Base-by-base conservation (phyloP, 2,888 invertebrate species). In the Cerceris ruficornis region DNA sequence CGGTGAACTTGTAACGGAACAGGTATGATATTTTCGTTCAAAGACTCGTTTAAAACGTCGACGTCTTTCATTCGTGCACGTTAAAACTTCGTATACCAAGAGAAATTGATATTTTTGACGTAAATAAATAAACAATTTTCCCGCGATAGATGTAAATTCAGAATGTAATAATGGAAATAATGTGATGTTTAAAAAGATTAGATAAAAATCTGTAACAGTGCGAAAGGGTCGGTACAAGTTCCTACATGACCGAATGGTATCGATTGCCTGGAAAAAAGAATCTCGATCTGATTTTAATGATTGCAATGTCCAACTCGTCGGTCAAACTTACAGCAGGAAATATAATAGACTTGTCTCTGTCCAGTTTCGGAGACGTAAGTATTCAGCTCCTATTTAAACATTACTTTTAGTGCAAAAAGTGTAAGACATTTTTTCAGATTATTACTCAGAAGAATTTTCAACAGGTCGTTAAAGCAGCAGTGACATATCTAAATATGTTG, bases 281-380 rank as follows among this genome's bases (percentile, higher is more conserved):
- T n/a, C 75, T 80, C 4, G 64, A 70, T 6, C 71, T 90, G 15
- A 81, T 89, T 49, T 55, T 90, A 49, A 76, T 90, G 50, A 83
- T 90, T 5, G 64, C 83, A 0, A 86, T 88, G 71, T 79, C 89
- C 2, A 90, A 87, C 72, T 81, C 79, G 9, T 86, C 89, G 2
- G 77, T 77, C 0, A 86, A 84, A 67, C 84, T 90, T 17, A 90
- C 89, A 0, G 90, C 90, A 8, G 90, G 89, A 52, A 90, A 88
- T 76, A 77, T 90, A 65, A 75, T 88, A 5, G 83, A 87, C 17
- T 57, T 90, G 7, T 89, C 90, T 1, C 55, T 90, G 7, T 73
- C 55, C 41, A 87, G 83, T 55, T 90, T 90, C 70, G 81, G 80
- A 9, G 74, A 82, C 9, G 84, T 84, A 42, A 76, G 84, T 76